Evolutionary conservation across 2,888 invertebrate species (phyloP), one percentile per base, ranked within the genome.

Genomic region (Seira ritae): DNA sequence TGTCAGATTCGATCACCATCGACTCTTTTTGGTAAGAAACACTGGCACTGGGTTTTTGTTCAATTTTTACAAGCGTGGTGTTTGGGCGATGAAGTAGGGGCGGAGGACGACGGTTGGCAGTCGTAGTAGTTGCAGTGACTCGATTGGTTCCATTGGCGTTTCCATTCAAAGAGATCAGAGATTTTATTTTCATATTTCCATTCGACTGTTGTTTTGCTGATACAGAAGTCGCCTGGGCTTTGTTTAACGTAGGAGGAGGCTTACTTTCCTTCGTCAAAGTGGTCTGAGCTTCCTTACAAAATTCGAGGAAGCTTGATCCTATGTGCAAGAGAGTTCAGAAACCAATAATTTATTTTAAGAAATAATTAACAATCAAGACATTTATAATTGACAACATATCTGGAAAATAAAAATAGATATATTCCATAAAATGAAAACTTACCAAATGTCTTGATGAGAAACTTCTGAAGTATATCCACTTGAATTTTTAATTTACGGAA

Each of bases 381-480:
- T n/a, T n/a, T n/a, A n/a, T n/a, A n/a, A n/a, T n/a, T n/a, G n/a
- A n/a, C n/a, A n/a, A n/a, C n/a, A n/a, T n/a, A n/a, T n/a, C n/a
- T n/a, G n/a, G n/a, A n/a, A n/a, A n/a, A n/a, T n/a, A n/a, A n/a
- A n/a, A n/a, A n/a, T n/a, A n/a, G n/a, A n/a, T n/a, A n/a, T n/a
- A n/a, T n/a, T n/a, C n/a, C n/a, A n/a, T n/a, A n/a, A n/a, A n/a
- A n/a, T n/a, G n/a, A n/a, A 31, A 31, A 17, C 65, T 81, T 37
- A 81, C 81, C 81, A 71, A 81, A 81, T n/a, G 81, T 81, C 19
- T 75, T 81, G 1, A 71, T 76, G 12, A 81, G 67, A 12, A 81
- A 81, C 24, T 71, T 23, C 66, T 81, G 81, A 1, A 81, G 67
- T 22, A 81, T 81, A 17, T 81, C 70, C 19, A 81, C 81, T 67